A percentile compares a stretch with the other conserved stretches of the same genome.
phyloP scores from a whole-genome alignment of 2,888 invertebrate species.

The Steinernema carpocapsae region DNA sequence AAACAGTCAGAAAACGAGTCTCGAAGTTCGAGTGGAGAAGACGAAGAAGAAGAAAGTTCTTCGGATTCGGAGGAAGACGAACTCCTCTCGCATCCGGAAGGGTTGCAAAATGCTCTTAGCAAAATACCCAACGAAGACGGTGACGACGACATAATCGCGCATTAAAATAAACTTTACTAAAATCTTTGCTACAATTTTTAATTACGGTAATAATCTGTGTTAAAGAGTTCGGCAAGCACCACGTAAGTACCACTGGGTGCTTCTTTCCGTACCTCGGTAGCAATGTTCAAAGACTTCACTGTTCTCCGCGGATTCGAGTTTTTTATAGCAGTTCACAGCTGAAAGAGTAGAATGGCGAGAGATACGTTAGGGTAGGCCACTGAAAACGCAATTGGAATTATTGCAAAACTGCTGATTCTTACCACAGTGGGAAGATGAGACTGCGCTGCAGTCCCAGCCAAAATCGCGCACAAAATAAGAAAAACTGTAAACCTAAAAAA shows the following conservation, averaged over 20 bases:
- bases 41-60: not conserved
- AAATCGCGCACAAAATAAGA: not conserved
- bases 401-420: too few relatives aligned
- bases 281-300: not conserved
- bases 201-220: too few relatives aligned
- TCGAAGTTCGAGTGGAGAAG: not conserved
- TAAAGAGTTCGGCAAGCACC: too few relatives aligned
- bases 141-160: too few relatives aligned
- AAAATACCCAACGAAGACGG: too few relatives aligned
- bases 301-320: not conserved
- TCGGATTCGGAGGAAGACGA: not conserved
- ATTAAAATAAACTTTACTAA: too few relatives aligned
- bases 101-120: too few relatives aligned
- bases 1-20: not conserved
- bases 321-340: not conserved
- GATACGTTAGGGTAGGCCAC: not conserved
- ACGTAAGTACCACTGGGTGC: too few relatives aligned
- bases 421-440: not conserved
- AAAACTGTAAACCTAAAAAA: not conserved
- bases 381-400: not conserved
- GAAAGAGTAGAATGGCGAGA: conserved; percentile 14
- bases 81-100: too few relatives aligned
- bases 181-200: too few relatives aligned
- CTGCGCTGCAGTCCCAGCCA: not conserved
- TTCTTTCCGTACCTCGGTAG: not conserved